Percentiles rank a stretch among this genome's conserved stretches.
These are phyloP conservation scores for Automeris io DNA, from an alignment of 2,888 invertebrate genomes.

Conservation along the genomic window DNA sequence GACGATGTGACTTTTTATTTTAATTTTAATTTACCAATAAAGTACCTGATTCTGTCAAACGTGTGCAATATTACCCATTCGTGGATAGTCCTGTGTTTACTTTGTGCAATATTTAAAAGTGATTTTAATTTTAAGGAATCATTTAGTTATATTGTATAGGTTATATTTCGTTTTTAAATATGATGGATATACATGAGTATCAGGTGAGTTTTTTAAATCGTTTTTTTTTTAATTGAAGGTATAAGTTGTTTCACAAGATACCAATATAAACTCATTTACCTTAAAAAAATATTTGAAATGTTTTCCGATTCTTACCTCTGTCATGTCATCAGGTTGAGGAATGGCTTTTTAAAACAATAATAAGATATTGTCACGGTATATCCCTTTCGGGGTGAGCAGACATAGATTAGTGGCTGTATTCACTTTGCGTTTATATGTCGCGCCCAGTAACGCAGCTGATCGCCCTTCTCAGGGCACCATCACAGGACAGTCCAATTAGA, in stretches of 20 bases:
- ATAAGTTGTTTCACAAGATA: neutral
- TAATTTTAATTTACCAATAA: constrained; percentile 20
- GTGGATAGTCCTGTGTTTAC: constrained; percentile 60
- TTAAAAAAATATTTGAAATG: too few species aligned
- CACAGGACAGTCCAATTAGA: too few species aligned
- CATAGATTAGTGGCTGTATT: too few species aligned
- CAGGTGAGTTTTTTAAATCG: constrained; percentile 45
- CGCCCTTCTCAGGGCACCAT: too few species aligned
- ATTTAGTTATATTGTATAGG: constrained; percentile 25
- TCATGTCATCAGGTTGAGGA: too few species aligned
- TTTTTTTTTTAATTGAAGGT: constrained; percentile 9
- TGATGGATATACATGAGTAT: constrained; percentile 68
- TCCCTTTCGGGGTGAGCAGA: too few species aligned
- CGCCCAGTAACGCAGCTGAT: too few species aligned
- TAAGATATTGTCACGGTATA: too few species aligned
- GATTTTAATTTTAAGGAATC: constrained; percentile 17
- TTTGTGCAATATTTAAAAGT: constrained; percentile 56
- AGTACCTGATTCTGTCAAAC: constrained; percentile 49
- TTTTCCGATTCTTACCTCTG: too few species aligned
- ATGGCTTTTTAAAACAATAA: too few species aligned
- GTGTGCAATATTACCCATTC: constrained; percentile 58
- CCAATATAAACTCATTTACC: too few species aligned
- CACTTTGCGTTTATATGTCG: too few species aligned
- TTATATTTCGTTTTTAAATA: constrained; percentile 26
- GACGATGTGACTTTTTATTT: constrained; percentile 28